A percentile compares a stretch with the other conserved stretches of the same genome.
Conservation (phyloP, 1,140 invertebrate species). For the Drosophila oshimai region DNA sequence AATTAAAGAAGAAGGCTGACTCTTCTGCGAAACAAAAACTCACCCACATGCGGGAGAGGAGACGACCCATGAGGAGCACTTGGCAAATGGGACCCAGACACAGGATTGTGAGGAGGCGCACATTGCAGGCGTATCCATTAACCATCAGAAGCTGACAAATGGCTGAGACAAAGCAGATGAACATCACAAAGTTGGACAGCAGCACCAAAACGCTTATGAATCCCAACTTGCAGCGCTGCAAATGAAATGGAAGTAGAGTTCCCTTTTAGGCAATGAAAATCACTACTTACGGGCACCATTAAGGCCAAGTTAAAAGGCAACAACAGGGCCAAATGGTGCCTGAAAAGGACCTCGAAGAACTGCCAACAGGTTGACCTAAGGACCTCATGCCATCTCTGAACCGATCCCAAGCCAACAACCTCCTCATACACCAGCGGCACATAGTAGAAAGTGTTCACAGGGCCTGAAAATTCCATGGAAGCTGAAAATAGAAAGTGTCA, state of each 20-base stretch:
- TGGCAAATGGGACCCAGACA: conserved; percentile 43
- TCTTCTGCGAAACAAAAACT: neutral
- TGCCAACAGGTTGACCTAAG: conserved; percentile 33
- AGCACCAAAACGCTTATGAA: conserved; percentile 51
- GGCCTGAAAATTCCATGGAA: conserved; percentile 33
- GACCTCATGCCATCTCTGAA: conserved; percentile 25
- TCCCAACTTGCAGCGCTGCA: conserved; percentile 46
- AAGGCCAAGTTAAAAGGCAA: conserved; percentile 46
- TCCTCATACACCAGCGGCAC: conserved; percentile 46
- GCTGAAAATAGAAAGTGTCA: neutral
- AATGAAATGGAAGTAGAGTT: neutral
- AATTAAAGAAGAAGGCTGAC: conserved; percentile 1
- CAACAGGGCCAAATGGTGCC: conserved; percentile 54
- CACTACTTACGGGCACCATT: conserved; percentile 43
- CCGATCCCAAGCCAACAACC: neutral
- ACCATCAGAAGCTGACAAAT: conserved; percentile 32
- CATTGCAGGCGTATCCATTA: neutral
- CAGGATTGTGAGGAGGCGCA: conserved; percentile 39
- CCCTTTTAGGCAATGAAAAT: neutral
- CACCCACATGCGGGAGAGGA: conserved; percentile 39
- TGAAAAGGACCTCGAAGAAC: conserved; percentile 51
- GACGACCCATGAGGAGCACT: conserved; percentile 29
- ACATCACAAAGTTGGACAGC: conserved; percentile 41
- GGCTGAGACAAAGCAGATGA: conserved; percentile 40
- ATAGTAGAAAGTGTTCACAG: conserved; percentile 57